phyloP scores from a whole-genome alignment of 2,797 vertebrate species.

The Antrozous pallidus region DNA sequence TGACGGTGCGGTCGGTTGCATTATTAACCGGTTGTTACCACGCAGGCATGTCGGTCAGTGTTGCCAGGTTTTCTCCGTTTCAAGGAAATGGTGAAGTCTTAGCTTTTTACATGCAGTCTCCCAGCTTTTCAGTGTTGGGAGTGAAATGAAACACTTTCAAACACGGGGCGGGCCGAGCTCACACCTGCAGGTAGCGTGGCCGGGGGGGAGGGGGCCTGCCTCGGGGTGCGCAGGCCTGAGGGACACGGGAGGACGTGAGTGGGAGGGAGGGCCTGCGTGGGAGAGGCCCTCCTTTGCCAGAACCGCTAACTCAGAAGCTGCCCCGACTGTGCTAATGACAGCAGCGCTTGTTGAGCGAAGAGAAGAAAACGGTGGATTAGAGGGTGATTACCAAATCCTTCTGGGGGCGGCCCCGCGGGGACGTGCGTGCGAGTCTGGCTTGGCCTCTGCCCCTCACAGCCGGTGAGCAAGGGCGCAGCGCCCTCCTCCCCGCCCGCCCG shows the following conservation, averaged over 20 bases:
- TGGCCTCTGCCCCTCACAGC: background rate
- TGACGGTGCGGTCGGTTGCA: background rate
- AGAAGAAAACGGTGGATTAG: background rate
- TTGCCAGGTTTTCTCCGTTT: background rate
- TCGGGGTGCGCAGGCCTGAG: background rate
- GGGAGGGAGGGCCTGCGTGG: background rate
- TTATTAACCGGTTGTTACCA: background rate
- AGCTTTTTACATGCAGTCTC: background rate
- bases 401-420: background rate
- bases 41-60: background rate
- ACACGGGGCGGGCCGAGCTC: too few relatives aligned
- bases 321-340: background rate
- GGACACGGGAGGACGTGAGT: background rate
- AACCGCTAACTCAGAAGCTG: background rate
- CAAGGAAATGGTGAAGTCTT: background rate
- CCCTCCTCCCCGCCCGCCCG: background rate
- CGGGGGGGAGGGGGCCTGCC: too few relatives aligned
- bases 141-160: background rate
- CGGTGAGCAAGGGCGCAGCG: fast-evolving
- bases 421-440: too few relatives aligned
- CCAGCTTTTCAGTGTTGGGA: background rate
- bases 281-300: too few relatives aligned
- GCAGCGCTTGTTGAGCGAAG: too few relatives aligned
- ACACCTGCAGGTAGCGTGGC: background rate
- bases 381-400: background rate